Evolutionary conservation across 2,113 vertebrate genomes (phyloP), one percentile per base, ranked within the genome.

Genomic region (Hassar affinis): DNA sequence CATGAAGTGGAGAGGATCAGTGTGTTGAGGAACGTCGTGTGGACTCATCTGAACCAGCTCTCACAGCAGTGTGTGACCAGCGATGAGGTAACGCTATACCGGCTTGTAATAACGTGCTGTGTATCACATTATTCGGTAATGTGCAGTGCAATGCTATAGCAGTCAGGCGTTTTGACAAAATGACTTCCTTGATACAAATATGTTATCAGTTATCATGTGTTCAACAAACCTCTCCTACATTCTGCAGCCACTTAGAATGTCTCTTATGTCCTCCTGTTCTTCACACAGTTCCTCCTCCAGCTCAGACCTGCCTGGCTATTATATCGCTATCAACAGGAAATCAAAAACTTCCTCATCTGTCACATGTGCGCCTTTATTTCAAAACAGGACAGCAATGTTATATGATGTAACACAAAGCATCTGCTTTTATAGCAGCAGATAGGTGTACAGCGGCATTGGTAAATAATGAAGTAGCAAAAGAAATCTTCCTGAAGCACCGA

Each of bases 21-120:
- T 90, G 95, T 93, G 74, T 91, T 98, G 86, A 93, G 97, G 85
- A 97, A 96, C 0, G 88, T 95, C 0, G 62, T 99, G n/a, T 99
- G 97, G 98, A 93, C 95, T 18, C 97, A 99, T 0, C 74, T 96
- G 82, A 99, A 99, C 85, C 97, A 96, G 76, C 96, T 99, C 0
- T 99, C 98, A 3, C 94, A 96, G 91, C 94, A 95, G 49, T 99
- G 97, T 22, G 97, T 99, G 85, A 94, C 88, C 84, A 96, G 90
- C 0, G 98, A 99, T 8, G 95, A 96, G 85, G 98, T 99, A 89
- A 75, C 4, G 6, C 20, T 49, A 49, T 20, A 27, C 33, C 18
- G 6, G 35, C 38, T 33, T 47, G 42, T 9, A 11, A 47, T 47
- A 12, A 42, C 6, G n/a, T 45, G 14, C 2, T n/a, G 9, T 72